Conservation (phyloP, 2,888 invertebrate species). For the Cecidostiba fungosa region DNA sequence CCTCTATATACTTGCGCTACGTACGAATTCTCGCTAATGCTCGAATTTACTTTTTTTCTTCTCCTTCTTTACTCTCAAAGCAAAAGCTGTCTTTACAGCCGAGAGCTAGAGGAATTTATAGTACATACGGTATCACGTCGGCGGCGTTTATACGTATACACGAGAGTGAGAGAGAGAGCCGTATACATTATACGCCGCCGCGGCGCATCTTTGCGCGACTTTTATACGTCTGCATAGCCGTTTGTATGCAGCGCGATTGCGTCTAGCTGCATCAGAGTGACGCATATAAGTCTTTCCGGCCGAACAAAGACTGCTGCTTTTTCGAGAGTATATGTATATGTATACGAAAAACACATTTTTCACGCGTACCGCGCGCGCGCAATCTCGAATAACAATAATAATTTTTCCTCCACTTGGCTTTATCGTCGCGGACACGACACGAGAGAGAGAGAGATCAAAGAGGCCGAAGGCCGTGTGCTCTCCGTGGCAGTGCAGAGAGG, state of each 20-base stretch:
- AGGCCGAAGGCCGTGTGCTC: constrained; percentile 40
- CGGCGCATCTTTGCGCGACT: constrained; percentile 44
- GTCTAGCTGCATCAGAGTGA: constrained; percentile 47
- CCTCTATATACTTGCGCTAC: constrained; percentile 23
- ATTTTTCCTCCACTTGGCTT: constrained; percentile 35
- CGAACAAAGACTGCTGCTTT: constrained; percentile 51
- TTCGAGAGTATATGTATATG: background rate
- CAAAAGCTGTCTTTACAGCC: background rate
- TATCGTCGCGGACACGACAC: constrained; percentile 3
- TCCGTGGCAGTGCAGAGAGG: background rate
- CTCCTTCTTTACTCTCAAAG: background rate
- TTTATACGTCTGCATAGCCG: constrained; percentile 45
- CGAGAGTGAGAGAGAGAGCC: constrained; percentile 2
- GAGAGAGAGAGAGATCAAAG: constrained; percentile 43
- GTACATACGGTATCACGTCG: constrained; percentile 28
- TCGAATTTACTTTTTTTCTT: background rate
- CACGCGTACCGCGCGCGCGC: constrained; percentile 52
- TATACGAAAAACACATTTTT: constrained; percentile 51
- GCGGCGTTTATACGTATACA: constrained; percentile 16
- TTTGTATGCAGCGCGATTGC: constrained; percentile 60
- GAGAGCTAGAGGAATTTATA: constrained; percentile 50
- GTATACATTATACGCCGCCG: constrained; percentile 46
- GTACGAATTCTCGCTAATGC: constrained; percentile 3
- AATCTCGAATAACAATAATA: constrained; percentile 51
- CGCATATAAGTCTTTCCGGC: constrained; percentile 56